Evolutionary conservation across 2,888 invertebrate species (phyloP).

Genomic region (Drosophila stalkeri): DNA sequence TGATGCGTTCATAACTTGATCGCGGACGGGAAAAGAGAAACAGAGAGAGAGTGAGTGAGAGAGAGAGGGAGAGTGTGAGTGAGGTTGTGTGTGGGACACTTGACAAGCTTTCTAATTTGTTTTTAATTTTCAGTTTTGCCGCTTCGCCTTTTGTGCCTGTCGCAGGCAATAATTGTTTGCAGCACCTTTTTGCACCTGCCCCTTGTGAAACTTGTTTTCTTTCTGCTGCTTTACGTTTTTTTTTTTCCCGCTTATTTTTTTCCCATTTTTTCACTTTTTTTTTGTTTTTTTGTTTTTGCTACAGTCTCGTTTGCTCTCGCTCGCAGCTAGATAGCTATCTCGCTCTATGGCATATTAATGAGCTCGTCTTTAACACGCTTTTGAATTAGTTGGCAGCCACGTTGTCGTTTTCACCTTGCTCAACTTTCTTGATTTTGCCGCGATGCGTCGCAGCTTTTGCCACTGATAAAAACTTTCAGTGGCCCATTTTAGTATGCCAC

Average conservation of each 20-base stretch:
- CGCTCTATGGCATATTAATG: slow-evolving; percentile 72
- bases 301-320: not conserved
- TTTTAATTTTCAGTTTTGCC: slow-evolving; percentile 66
- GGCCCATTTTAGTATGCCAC: slow-evolving; percentile 2
- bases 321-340: not conserved
- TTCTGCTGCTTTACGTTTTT: not conserved
- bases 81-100: slow-evolving; percentile 19
- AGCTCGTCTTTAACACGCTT: slow-evolving; percentile 78
- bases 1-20: slow-evolving; percentile 38
- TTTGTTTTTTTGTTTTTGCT: not conserved
- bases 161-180: slow-evolving; percentile 52
- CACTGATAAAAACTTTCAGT: slow-evolving; percentile 56
- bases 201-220: slow-evolving; percentile 22
- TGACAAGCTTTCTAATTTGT: slow-evolving; percentile 66
- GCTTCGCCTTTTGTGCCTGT: slow-evolving; percentile 38
- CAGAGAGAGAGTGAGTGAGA: not conserved
- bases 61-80: accelerated
- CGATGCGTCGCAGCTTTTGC: slow-evolving; percentile 41
- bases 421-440: slow-evolving; percentile 58
- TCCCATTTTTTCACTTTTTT: not conserved
- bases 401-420: slow-evolving; percentile 68
- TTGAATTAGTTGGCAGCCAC: slow-evolving; percentile 76
- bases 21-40: not conserved
- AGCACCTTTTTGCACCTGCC: slow-evolving; percentile 61
- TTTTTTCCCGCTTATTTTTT: not conserved